Evolutionary conservation across 2,797 vertebrate species (phyloP).

Genomic region (Bryconaethiops microstoma): DNA sequence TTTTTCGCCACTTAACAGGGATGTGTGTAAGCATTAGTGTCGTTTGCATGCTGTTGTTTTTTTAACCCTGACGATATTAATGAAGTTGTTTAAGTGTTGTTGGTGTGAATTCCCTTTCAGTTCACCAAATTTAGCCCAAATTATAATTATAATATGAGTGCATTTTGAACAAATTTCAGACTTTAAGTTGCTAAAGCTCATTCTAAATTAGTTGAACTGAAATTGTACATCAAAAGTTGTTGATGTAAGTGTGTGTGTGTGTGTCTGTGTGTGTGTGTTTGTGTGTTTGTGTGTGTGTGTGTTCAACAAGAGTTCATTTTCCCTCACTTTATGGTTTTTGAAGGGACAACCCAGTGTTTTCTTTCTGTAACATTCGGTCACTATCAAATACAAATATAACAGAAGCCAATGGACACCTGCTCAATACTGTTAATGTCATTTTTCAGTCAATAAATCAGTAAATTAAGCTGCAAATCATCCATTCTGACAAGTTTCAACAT

Average conservation of each 20-base stretch:
- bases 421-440: background rate
- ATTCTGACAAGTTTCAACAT: too few relatives aligned
- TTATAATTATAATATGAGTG: background rate
- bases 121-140: background rate
- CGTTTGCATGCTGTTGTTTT: conserved; percentile 71
- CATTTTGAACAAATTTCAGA: background rate
- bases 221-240: conserved; percentile 15
- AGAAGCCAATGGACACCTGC: background rate
- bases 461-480: too few relatives aligned
- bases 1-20: too few relatives aligned
- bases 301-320: too few relatives aligned
- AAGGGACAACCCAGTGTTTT: too few relatives aligned
- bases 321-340: too few relatives aligned
- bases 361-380: too few relatives aligned
- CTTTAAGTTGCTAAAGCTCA: background rate
- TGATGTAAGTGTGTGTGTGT: background rate
- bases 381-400: background rate
- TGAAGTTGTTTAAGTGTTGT: conserved; percentile 8
- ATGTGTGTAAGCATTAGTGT: conserved; percentile 32
- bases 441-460: too few relatives aligned
- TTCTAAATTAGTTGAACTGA: background rate
- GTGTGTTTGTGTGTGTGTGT: background rate
- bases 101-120: conserved; percentile 31
- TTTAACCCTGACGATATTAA: conserved; percentile 59
- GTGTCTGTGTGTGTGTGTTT: background rate